Percentiles rank a stretch among this genome's conserved stretches.
phyloP scores from a whole-genome alignment of 2,113 vertebrate species.

The Bujurquina vittata region DNA sequence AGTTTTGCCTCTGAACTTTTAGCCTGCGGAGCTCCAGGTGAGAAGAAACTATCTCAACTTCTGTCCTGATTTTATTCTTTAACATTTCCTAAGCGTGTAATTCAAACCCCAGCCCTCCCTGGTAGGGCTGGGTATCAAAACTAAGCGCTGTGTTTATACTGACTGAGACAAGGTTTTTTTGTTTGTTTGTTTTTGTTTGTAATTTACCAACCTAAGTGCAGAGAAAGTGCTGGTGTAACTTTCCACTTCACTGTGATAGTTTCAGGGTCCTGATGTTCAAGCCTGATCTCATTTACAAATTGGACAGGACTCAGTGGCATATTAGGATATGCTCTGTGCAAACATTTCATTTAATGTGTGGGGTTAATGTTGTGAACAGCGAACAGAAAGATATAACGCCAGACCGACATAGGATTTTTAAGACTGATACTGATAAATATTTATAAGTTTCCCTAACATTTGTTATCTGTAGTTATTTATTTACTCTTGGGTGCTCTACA shows the following conservation, averaged over 20 bases:
- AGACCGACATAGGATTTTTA: not conserved
- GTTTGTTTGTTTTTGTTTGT: not conserved
- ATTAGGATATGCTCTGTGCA: not conserved
- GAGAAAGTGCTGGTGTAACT: not conserved
- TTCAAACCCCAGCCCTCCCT: not conserved
- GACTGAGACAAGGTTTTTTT: not conserved
- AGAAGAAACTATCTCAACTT: not conserved
- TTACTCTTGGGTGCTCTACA: not conserved
- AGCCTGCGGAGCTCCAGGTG: not conserved
- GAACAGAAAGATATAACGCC: not conserved
- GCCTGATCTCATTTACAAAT: not conserved
- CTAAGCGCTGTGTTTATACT: not conserved
- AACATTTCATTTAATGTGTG: not conserved
- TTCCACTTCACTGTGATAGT: not conserved
- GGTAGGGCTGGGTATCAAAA: not conserved
- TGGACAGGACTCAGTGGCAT: not conserved
- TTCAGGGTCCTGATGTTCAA: not conserved
- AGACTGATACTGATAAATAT: no score
- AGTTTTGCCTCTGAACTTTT: slow-evolving; percentile 18
- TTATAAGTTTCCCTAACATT: not conserved
- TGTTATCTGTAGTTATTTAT: not conserved
- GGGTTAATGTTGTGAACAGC: not conserved
- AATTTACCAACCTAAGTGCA: not conserved
- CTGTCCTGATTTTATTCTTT: not conserved
- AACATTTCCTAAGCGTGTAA: not conserved